Percentiles rank a stretch among this genome's conserved stretches.
Evolutionary conservation across 53 echinoderm and acorn worm species (phyloP).

Genomic region (Holothuria scabra): DNA sequence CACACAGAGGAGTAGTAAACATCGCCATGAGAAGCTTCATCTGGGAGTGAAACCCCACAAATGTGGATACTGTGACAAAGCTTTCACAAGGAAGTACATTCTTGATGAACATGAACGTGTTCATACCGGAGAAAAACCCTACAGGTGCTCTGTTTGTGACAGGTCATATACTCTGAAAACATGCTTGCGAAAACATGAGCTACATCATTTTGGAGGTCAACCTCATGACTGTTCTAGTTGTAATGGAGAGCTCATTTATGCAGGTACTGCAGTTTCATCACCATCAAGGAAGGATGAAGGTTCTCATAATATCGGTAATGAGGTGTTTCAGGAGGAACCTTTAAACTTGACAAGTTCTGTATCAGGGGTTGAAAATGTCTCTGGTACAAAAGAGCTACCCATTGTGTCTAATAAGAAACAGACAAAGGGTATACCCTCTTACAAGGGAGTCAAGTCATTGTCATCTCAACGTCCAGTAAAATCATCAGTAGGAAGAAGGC

Average conservation of each 20-base stretch:
- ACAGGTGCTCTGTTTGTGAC: constrained; percentile 29
- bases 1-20: constrained; percentile 44
- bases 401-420: background rate
- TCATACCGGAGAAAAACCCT: constrained; percentile 48
- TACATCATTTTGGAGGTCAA: constrained; percentile 17
- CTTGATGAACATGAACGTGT: constrained; percentile 49
- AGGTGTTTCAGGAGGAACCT: background rate
- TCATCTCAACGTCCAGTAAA: background rate
- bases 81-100: constrained; percentile 51
- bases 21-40: constrained; percentile 46
- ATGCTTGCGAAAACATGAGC: constrained; percentile 37
- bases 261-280: background rate
- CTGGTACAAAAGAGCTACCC: background rate
- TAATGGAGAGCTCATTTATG: constrained; percentile 27
- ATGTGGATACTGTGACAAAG: constrained; percentile 38
- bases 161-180: constrained; percentile 29
- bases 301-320: background rate
- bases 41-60: constrained; percentile 49
- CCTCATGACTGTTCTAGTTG: constrained; percentile 32
- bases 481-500: constrained; percentile 22
- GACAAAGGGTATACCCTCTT: background rate
- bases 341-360: background rate
- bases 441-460: constrained; percentile 1
- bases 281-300: background rate
- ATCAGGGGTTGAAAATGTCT: background rate